A percentile compares a stretch with the other conserved stretches of the same genome.
Conservation (phyloP, 2,113 vertebrate genomes). For the Labeo rohita region DNA sequence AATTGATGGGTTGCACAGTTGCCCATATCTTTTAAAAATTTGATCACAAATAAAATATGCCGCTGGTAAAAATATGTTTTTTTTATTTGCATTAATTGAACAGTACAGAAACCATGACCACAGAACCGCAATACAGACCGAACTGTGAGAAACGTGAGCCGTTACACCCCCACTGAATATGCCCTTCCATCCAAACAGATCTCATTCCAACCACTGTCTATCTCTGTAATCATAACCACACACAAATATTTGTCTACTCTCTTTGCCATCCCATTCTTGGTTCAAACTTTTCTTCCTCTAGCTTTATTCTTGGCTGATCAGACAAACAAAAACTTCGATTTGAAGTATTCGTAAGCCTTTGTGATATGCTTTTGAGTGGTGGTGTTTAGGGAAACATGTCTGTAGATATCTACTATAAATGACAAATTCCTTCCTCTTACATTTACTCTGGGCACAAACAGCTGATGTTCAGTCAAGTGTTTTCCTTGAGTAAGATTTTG, state of each 20-base stretch:
- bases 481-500: background rate
- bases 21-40: background rate
- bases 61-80: background rate
- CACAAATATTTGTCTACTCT: background rate
- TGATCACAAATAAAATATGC: background rate
- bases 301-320: background rate
- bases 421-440: background rate
- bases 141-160: background rate
- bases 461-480: background rate
- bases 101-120: background rate
- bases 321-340: background rate
- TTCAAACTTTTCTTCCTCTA: background rate
- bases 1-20: background rate
- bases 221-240: conserved; percentile 2
- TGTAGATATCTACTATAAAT: background rate
- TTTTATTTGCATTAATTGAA: background rate
- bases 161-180: background rate
- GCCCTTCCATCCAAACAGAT: background rate
- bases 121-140: background rate
- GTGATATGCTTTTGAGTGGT: background rate
- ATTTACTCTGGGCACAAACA: background rate
- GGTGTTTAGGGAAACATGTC: background rate
- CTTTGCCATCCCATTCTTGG: background rate
- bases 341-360: background rate
- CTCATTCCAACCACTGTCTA: conserved; percentile 1